Percentiles rank a stretch among this genome's conserved stretches.
Evolutionary conservation across 2,888 invertebrate species (phyloP).

Genomic region (Trichopoda pennipes): DNA sequence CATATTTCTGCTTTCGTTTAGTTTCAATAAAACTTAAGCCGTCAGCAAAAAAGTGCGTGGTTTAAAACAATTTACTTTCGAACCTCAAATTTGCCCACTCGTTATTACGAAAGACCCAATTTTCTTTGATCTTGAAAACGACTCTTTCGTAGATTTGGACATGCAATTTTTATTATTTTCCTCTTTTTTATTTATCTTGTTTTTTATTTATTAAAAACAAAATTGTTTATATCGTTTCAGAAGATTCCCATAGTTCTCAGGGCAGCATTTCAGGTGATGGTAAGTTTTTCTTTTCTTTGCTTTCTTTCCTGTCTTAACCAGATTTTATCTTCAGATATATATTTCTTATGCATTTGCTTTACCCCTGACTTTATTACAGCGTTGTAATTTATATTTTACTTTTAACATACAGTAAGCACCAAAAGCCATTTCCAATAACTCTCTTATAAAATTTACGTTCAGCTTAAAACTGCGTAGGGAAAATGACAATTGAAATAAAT

Average conservation of each 20-base stretch:
- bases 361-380: not conserved
- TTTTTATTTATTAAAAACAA: not conserved
- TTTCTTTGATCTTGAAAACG: no score
- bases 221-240: slow-evolving; percentile 72
- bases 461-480: not conserved
- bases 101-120: no score
- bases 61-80: no score
- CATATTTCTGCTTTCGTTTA: no score
- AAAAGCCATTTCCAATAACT: not conserved
- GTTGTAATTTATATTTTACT: not conserved
- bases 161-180: no score
- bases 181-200: no score
- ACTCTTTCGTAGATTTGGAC: no score
- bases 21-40: no score
- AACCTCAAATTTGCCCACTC: no score
- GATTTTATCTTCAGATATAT: not conserved
- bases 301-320: not conserved
- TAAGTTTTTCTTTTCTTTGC: slow-evolving; percentile 71
- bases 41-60: no score
- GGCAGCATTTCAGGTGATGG: slow-evolving; percentile 81
- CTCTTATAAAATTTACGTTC: no score
- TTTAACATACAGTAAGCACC: not conserved
- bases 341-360: not conserved
- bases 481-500: not conserved
- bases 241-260: slow-evolving; percentile 80